Evolutionary conservation across 2,888 invertebrate species (phyloP), one percentile per base, ranked within the genome.

Genomic region (Synergus laeviventris): DNA sequence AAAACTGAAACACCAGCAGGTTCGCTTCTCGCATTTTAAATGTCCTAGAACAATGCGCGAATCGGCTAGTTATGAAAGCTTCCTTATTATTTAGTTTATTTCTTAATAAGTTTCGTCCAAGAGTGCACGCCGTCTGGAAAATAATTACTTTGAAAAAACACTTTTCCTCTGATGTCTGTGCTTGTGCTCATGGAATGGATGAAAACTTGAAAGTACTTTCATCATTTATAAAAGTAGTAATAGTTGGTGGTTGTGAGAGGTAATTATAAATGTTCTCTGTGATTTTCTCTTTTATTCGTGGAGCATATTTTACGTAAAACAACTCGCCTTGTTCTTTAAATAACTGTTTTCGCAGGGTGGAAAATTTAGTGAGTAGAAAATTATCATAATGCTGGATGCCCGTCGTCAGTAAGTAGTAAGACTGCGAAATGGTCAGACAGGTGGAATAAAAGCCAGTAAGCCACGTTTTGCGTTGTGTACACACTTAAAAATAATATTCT

Each of bases 341-440:
- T 39, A 64, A 42, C 18, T 39, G 18, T 21, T 64, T 64, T 64
- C 39, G 0, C 39, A 18, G 21, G 18, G 64, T 42, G n/a, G n/a
- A n/a, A n/a, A 64, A 64, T 39, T 62, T 62, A 62, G 38, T 7
- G 62, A 62, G 62, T 18, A 8, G 38, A 39, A 39, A 62, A 42
- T 39, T 38, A 11, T 38, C 42, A 64, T 42, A 42, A 64, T 64
- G 64, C 39, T 64, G 21, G 4, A 11, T 62, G 62, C 1, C 11
- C 18, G 64, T 39, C 18, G 64, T 39, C 64, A 39, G 38, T 64
- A 64, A 64, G 64, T 64, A 64, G 64, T 64, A 39, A 39, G 21
- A 39, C 9, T 64, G 18, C 42, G 64, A 64, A 64, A 64, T 64
- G 64, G 64, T 64, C 64, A 64, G 64, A 21, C 64, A 21, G 12